Conservation (phyloP, 2,888 invertebrate genomes). For the Brachyptera risi region DNA sequence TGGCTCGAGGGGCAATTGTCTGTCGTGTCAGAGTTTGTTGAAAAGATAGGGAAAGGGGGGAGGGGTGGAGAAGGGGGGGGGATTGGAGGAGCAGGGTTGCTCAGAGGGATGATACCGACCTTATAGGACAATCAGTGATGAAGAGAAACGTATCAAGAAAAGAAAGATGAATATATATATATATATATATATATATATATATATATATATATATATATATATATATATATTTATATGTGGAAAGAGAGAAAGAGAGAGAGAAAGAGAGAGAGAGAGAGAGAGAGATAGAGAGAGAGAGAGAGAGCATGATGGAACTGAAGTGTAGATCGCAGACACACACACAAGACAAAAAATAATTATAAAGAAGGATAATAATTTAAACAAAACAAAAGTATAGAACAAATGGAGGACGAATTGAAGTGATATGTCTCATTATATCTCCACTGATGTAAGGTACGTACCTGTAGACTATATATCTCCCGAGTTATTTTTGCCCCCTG, state of each 20-base stretch:
- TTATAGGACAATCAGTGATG: constrained; percentile 10
- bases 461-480: background rate
- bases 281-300: no score
- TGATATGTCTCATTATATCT: constrained; percentile 30
- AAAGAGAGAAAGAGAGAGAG: no score
- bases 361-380: constrained; percentile 15
- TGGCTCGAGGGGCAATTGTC: constrained; percentile 19
- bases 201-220: no score
- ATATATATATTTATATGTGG: no score
- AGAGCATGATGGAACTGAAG: background rate
- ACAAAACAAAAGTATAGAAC: constrained; percentile 18
- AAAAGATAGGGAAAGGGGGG: constrained; percentile 1
- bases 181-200: no score
- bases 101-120: no score
- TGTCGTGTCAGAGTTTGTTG: constrained; percentile 6
- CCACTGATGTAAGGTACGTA: no score
- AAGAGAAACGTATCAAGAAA: no score
- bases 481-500: background rate
- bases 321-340: constrained; percentile 5
- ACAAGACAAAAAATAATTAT: constrained; percentile 12
- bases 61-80: constrained; percentile 11
- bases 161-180: no score
- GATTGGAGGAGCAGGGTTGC: no score
- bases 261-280: no score
- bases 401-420: constrained; percentile 30